A percentile compares a stretch with the other conserved stretches of the same genome.
Evolutionary conservation across 2,113 vertebrate species (phyloP).

Genomic region (Trogon melanurus): DNA sequence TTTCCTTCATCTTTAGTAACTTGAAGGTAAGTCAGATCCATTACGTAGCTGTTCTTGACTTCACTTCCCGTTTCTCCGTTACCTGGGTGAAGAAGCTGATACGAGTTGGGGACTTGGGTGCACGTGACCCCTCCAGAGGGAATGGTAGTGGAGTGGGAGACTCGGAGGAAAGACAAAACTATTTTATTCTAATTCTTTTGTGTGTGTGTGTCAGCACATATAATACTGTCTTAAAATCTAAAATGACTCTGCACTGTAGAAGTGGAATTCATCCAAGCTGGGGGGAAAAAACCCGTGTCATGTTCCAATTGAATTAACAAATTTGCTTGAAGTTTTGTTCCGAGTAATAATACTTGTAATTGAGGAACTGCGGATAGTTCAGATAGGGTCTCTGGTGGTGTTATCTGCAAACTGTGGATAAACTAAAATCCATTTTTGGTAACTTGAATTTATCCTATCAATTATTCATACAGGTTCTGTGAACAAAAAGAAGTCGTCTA

Average conservation of each 20-base stretch:
- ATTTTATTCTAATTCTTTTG: too few relatives aligned
- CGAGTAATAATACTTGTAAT: fast-evolving
- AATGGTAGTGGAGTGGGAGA: fast-evolving
- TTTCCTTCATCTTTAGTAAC: not conserved
- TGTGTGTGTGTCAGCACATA: too few relatives aligned
- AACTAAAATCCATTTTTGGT: not conserved
- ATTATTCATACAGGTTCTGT: not conserved
- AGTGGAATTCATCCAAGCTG: not conserved
- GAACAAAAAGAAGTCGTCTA: not conserved
- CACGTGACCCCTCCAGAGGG: fast-evolving
- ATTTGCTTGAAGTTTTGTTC: not conserved
- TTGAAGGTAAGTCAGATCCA: not conserved
- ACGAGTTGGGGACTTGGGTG: not conserved
- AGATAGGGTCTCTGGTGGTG: not conserved
- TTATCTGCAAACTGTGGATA: not conserved
- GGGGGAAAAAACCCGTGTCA: fast-evolving
- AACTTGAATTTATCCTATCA: not conserved
- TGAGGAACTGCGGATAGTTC: not conserved
- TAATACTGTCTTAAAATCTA: not conserved
- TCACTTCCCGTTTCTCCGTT: not conserved
- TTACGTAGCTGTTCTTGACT: not conserved
- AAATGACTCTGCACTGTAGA: not conserved
- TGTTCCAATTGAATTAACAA: not conserved
- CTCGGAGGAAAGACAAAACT: not conserved
- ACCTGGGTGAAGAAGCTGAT: not conserved